Evolutionary conservation across 1,140 invertebrate species (phyloP).

Genomic region (Eciton burchellii): DNA sequence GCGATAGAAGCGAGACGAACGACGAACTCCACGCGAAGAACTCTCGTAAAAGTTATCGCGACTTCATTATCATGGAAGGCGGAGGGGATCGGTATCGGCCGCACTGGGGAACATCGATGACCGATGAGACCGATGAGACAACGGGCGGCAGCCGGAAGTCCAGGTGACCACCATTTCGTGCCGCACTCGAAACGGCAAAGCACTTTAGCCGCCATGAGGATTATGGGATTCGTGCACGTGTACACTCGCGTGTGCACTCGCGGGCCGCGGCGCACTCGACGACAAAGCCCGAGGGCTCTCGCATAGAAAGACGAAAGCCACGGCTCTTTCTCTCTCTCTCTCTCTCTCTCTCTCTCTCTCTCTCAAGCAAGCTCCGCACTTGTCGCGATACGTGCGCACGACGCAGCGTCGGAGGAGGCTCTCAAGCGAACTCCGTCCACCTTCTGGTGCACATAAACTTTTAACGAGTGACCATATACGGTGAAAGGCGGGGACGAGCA

Average conservation of each 20-base stretch:
- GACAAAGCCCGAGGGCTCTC: conserved; percentile 26
- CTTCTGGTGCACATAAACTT: conserved; percentile 63
- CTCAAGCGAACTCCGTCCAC: conserved; percentile 26
- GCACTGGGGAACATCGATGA: conserved; percentile 2
- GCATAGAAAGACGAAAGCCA: conserved; percentile 15
- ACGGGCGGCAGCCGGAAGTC: conserved; percentile 17
- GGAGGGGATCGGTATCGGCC: not conserved
- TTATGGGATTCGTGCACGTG: conserved; percentile 13
- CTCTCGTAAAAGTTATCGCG: conserved; percentile 54
- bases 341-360: no score
- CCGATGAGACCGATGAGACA: conserved; percentile 7
- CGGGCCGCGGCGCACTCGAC: conserved; percentile 11
- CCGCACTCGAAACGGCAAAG: conserved; percentile 39
- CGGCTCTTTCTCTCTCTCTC: no score
- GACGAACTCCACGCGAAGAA: conserved; percentile 20
- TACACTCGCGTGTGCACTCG: not conserved
- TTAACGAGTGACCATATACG: conserved; percentile 65
- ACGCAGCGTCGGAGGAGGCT: conserved; percentile 3
- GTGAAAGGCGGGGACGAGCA: not conserved
- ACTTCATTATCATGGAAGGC: conserved; percentile 25
- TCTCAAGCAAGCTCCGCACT: conserved; percentile 6
- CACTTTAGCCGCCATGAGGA: conserved; percentile 42
- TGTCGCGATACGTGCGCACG: conserved; percentile 18
- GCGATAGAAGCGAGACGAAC: not conserved
- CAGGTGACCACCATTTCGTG: not conserved